Conservation (phyloP, 2,113 vertebrate genomes). For the Rattus norvegicus region GRCr8 NC_086036.1:41274001-41274500, state of each 20-base stretch:
- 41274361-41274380: background rate
- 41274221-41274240: background rate
- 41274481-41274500: background rate
- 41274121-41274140: background rate
- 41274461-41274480: background rate
- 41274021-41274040: background rate
- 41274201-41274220: background rate
- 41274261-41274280: constrained; percentile 30
- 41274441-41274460: background rate
- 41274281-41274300: background rate
- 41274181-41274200: background rate
- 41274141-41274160: background rate
- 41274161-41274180: background rate
- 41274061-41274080: background rate
- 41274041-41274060: background rate
- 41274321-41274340: constrained; percentile 58
- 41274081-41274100: background rate
- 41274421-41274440: background rate
- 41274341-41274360: constrained; percentile 43
- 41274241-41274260: background rate
- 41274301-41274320: constrained; percentile 6
- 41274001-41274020: background rate
- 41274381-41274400: constrained; percentile 37
- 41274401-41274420: background rate
- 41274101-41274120: background rate